These are phyloP conservation scores for Sphaeramia orbicularis DNA, from an alignment of 2,797 vertebrate genomes.

Conservation along the genomic window DNA sequence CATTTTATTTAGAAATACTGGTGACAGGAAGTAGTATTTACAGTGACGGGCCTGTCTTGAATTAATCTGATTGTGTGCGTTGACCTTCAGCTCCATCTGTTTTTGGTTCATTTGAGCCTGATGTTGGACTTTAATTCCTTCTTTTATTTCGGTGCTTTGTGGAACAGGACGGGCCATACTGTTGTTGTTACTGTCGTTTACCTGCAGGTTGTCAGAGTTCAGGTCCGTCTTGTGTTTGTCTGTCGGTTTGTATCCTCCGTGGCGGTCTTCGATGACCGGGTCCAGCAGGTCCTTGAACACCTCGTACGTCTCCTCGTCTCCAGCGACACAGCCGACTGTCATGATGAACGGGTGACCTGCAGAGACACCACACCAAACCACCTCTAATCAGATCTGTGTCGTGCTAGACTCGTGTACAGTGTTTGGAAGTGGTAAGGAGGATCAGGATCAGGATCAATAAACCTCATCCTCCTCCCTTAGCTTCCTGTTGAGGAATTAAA, in stretches of 20 bases:
- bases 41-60: no score
- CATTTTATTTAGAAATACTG: no score
- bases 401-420: neutral
- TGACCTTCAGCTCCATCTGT: no score
- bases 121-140: no score
- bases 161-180: no score
- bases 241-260: constrained; percentile 88
- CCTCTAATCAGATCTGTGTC: neutral
- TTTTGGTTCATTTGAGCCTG: no score
- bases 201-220: constrained; percentile 91
- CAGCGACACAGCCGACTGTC: constrained; percentile 89
- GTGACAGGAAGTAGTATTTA: no score
- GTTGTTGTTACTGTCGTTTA: constrained; percentile 18
- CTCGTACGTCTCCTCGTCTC: constrained; percentile 86
- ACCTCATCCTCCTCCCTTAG: neutral
- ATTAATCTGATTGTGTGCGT: no score
- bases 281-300: constrained; percentile 88
- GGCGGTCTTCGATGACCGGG: constrained; percentile 88
- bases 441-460: constrained; percentile 25
- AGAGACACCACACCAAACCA: no score
- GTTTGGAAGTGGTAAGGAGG: constrained; percentile 22
- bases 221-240: constrained; percentile 90
- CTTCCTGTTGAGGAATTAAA: constrained; percentile 32
- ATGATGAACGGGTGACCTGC: constrained; percentile 94
- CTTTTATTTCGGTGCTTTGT: neutral